Evolutionary conservation across 1,140 invertebrate species (phyloP).

Genomic region (Carcinoscorpius rotundicauda): DNA sequence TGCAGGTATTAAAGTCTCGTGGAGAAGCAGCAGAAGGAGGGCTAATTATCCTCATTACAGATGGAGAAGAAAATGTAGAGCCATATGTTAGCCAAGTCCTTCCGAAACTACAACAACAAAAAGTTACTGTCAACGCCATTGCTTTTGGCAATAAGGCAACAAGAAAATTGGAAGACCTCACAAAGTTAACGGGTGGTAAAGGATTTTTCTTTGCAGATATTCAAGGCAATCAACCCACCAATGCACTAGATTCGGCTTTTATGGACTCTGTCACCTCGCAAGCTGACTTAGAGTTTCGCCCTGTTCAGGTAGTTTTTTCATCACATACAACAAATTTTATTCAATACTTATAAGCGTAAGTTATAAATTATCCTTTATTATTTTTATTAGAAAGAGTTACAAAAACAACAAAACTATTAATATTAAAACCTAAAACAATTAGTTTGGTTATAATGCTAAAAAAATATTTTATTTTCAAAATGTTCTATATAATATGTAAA

Average conservation of each 20-base stretch:
- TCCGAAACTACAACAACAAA: conserved; percentile 12
- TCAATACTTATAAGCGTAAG: neutral
- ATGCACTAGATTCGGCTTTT: conserved; percentile 15
- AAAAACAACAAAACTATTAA: no score
- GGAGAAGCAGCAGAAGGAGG: conserved; percentile 15
- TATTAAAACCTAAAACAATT: no score
- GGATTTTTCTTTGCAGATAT: conserved; percentile 17
- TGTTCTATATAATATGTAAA: no score
- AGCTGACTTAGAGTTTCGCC: conserved; percentile 16
- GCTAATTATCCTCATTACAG: conserved; percentile 23
- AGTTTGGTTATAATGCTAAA: no score
- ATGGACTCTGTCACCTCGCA: conserved; percentile 18
- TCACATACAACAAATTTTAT: no score
- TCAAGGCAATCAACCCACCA: conserved; percentile 11
- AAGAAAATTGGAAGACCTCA: conserved; percentile 17
- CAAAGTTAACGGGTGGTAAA: conserved; percentile 18
- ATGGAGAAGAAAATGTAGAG: conserved; percentile 25
- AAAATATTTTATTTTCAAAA: no score
- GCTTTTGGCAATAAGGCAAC: conserved; percentile 21
- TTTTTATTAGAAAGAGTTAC: conserved; percentile 10
- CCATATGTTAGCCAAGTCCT: conserved; percentile 21
- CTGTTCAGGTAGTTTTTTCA: conserved; percentile 11
- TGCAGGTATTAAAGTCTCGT: conserved; percentile 12
- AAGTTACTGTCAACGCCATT: conserved; percentile 23
- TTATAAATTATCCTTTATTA: neutral